Conservation (phyloP, 2,113 vertebrate species). For the Morone saxatilis region DNA sequence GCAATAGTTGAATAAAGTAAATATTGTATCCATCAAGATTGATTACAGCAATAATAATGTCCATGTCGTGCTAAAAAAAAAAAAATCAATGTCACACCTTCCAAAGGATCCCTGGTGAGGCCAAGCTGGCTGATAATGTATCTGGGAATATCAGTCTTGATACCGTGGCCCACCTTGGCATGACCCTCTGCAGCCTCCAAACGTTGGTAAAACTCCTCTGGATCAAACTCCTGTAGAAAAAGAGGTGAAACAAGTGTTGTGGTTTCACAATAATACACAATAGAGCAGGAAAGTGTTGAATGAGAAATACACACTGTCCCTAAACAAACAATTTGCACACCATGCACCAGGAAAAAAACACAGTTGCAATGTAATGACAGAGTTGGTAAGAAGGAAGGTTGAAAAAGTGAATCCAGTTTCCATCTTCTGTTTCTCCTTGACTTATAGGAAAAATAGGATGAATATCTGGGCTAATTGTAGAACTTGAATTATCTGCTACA, state of each 20-base stretch:
- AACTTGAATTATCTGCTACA: not conserved
- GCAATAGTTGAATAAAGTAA: not conserved
- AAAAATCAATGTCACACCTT: constrained; percentile 81
- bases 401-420: not conserved
- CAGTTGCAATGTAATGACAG: not conserved
- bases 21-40: not conserved
- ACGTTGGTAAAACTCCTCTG: constrained; percentile 95
- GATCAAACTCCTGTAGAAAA: constrained; percentile 92
- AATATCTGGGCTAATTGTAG: constrained; percentile 6
- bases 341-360: not conserved
- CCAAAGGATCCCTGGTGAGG: constrained; percentile 91
- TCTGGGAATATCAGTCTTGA: constrained; percentile 93
- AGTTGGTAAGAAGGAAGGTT: not conserved
- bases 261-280: not conserved
- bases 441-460: not conserved
- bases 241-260: not conserved
- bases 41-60: not conserved
- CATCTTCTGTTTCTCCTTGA: not conserved
- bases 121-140: constrained; percentile 96
- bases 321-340: not conserved
- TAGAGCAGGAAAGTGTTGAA: not conserved
- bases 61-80: not conserved
- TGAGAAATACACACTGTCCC: not conserved
- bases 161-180: constrained; percentile 91
- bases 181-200: constrained; percentile 94